phyloP scores from a whole-genome alignment of 1,140 invertebrate genomes.

The Pollicipes pollicipes region DNA sequence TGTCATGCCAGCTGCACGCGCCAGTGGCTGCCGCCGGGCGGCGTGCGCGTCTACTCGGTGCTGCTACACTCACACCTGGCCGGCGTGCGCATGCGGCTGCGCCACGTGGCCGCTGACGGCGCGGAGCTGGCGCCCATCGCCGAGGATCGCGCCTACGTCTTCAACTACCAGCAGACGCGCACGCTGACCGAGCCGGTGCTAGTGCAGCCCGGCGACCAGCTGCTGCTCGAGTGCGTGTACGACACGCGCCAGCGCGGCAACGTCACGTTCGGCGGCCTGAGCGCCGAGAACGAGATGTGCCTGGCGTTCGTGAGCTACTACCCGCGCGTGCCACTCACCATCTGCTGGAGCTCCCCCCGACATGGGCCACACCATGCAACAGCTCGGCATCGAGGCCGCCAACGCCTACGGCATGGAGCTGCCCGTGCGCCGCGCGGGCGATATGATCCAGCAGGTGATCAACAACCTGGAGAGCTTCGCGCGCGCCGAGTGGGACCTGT shows the following conservation, averaged over 20 bases:
- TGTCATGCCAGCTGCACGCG: slow-evolving; percentile 61
- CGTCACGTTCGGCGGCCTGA: slow-evolving; percentile 48
- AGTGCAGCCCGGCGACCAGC: slow-evolving; percentile 37
- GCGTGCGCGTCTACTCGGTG: slow-evolving; percentile 50
- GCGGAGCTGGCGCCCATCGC: slow-evolving; percentile 22
- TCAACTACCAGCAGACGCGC: slow-evolving; percentile 24
- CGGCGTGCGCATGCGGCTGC: slow-evolving; percentile 17
- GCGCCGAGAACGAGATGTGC: slow-evolving; percentile 51
- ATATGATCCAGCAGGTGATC: background rate
- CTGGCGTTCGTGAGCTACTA: slow-evolving; percentile 50
- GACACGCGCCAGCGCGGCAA: slow-evolving; percentile 42
- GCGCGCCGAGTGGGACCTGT: slow-evolving; percentile 4
- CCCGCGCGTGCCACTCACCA: slow-evolving; percentile 45
- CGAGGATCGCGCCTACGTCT: slow-evolving; percentile 24
- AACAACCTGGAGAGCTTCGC: slow-evolving; percentile 1
- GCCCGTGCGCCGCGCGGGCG: background rate
- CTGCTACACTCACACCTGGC: slow-evolving; percentile 45
- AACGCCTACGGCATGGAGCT: slow-evolving; percentile 3
- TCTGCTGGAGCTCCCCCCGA: slow-evolving; percentile 49
- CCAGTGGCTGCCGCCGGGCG: slow-evolving; percentile 23
- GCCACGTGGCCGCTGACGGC: slow-evolving; percentile 15
- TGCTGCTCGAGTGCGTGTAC: slow-evolving; percentile 51
- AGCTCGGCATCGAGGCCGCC: slow-evolving; percentile 31
- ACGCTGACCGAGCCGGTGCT: slow-evolving; percentile 15
- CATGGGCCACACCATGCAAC: slow-evolving; percentile 45